These are phyloP conservation scores for Pseudochaenichthys georgianus DNA, from an alignment of 2,797 vertebrate genomes.

Conservation along the genomic window DNA sequence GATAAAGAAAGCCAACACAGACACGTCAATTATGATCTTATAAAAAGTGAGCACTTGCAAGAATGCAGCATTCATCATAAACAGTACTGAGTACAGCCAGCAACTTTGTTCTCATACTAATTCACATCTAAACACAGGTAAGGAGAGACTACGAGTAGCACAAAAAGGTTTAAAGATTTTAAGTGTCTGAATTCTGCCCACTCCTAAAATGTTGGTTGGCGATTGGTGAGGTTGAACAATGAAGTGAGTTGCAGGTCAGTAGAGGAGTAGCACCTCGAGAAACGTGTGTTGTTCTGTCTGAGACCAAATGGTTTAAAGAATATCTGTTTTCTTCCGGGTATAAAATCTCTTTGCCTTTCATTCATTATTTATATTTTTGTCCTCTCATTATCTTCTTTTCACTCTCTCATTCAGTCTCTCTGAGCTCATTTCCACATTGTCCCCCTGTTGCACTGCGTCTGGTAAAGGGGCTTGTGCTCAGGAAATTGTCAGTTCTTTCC, in stretches of 20 bases:
- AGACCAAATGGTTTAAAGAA: constrained; percentile 12
- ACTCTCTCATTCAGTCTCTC: constrained; percentile 13
- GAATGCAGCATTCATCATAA: neutral
- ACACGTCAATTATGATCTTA: neutral
- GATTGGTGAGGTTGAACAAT: constrained; percentile 13
- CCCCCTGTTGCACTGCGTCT: constrained; percentile 35
- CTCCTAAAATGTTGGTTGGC: neutral
- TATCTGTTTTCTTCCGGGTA: neutral
- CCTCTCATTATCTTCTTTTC: constrained; percentile 6
- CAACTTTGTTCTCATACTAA: neutral
- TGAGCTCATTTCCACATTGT: constrained; percentile 33
- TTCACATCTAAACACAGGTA: neutral
- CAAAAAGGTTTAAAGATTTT: constrained; percentile 10
- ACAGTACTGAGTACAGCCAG: neutral
- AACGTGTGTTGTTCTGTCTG: constrained; percentile 18
- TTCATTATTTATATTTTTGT: neutral
- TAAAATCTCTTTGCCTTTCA: constrained; percentile 32
- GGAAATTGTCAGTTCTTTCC: constrained; percentile 60
- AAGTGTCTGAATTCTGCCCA: neutral
- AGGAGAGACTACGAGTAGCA: neutral
- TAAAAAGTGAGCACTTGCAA: neutral
- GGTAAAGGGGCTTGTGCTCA: constrained; percentile 50
- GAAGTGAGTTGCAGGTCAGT: constrained; percentile 11
- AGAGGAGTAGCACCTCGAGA: neutral
- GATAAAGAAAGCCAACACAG: neutral